phyloP scores from a whole-genome alignment of 1,140 invertebrate species.

The Hormaphis cornu region DNA sequence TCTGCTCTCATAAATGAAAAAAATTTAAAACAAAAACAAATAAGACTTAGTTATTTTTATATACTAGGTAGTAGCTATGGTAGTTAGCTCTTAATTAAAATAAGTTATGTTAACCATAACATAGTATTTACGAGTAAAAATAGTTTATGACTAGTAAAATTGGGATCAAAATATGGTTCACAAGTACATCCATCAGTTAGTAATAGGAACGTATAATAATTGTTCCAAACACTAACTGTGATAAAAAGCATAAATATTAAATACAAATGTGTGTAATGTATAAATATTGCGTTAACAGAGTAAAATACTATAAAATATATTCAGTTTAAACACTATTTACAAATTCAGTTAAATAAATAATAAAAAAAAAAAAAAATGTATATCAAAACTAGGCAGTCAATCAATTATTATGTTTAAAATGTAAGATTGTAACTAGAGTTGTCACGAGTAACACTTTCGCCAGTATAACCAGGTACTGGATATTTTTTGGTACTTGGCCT shows the following conservation, averaged over 20 bases:
- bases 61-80: not conserved
- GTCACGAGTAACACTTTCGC: too few species aligned
- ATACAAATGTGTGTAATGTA: not conserved
- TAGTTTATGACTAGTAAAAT: slow-evolving; percentile 24
- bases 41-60: not conserved
- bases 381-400: slow-evolving; percentile 24
- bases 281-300: not conserved
- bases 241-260: not conserved
- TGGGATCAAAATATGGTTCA: slow-evolving; percentile 18
- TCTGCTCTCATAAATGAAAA: not conserved
- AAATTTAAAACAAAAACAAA: not conserved
- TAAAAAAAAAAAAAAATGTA: not conserved
- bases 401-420: slow-evolving; percentile 11
- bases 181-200: not conserved
- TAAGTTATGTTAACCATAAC: not conserved
- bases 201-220: slow-evolving; percentile 13
- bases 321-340: slow-evolving; percentile 18
- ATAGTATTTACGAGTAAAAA: slow-evolving; percentile 5
- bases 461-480: too few species aligned
- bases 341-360: slow-evolving; percentile 21
- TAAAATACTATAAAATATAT: slow-evolving; percentile 2
- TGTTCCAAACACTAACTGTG: not conserved
- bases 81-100: not conserved
- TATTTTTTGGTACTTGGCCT: too few species aligned
- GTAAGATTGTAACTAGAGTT: not conserved